These are phyloP conservation scores for Pandion haliaetus DNA, from an alignment of 2,113 vertebrate species.

Conservation along the genomic window DNA sequence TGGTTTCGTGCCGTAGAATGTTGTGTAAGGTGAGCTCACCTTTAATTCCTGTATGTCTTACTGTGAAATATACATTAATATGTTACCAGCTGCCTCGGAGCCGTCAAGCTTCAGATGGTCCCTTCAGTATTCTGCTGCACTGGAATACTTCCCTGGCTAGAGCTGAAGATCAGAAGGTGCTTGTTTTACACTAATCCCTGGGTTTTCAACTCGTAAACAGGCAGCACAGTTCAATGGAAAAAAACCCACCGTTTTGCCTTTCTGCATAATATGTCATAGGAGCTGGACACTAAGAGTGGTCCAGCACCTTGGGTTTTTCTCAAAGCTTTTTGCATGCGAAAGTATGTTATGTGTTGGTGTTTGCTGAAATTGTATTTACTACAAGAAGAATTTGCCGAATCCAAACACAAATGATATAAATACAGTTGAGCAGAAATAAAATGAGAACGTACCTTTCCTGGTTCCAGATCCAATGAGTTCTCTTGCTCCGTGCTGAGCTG, in stretches of 20 bases:
- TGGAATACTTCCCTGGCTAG: background rate
- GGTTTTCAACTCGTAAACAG: background rate
- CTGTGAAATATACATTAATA: background rate
- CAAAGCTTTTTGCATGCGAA: background rate
- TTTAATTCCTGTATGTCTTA: rapidly evolving
- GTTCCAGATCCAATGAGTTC: background rate
- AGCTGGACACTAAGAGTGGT: background rate
- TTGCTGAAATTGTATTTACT: background rate
- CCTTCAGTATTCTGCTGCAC: background rate
- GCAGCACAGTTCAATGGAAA: background rate
- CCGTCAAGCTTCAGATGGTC: background rate
- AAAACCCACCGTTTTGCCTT: background rate
- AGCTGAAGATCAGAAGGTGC: background rate
- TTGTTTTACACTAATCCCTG: background rate
- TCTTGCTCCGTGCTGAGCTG: background rate
- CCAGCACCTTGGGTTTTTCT: background rate
- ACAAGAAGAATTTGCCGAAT: background rate
- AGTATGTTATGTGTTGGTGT: background rate
- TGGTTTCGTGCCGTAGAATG: slow-evolving; percentile 97
- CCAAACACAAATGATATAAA: background rate
- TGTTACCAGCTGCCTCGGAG: background rate
- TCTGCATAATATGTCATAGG: background rate
- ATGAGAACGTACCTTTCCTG: background rate
- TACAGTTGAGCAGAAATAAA: background rate
- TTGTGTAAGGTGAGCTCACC: slow-evolving; percentile 87